Evolutionary conservation across 2,797 vertebrate species (phyloP), one percentile per base, ranked within the genome.

Genomic region (Chanos chanos): DNA sequence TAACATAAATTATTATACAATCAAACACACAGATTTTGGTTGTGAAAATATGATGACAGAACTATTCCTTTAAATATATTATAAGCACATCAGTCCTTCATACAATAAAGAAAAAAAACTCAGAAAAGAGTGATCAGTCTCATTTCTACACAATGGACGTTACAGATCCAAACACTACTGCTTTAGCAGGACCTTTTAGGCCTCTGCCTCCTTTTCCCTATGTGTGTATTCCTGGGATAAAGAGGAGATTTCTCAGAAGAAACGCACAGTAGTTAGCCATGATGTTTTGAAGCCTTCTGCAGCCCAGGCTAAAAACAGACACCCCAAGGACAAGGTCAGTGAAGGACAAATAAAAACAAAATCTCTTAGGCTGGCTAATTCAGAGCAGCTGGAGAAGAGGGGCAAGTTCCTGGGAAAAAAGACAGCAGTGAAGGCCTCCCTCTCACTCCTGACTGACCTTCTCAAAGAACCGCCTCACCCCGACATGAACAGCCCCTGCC

Each of bases 291-390:
- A 74, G 72, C 73, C 62, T 76, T 59, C 31, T 33, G 15, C 61
- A 58, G 49, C 34, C 52, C 45, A 13, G 55, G 62, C 73, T 86
- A 85, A 82, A 87, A 83, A 72, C 59, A 53, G 59, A 75, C 40
- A 30, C 3, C 65, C 66, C 84, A 89, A 89, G 84, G 85, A 76
- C 87, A 91, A 92, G 89, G 90, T 83, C 76, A 59, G 71, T 37
- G 78, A 83, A 83, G 80, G 81, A 89, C 63, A 82, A 88, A 85
- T 74, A 86, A 74, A 81, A 82, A 80, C 74, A 77, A 68, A 43
- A 50, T 37, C 49, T 48, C 75, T 74, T 56, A 10, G 43, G 55
- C 64, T 57, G 64, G 71, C 80, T 66, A 84, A 86, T 40, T 24
- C 70, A 69, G 66, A 76, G 60, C 81, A 85, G 81, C 76, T 80